Evolutionary conservation across 2,888 invertebrate species (phyloP).

Genomic region (Abrostola triplasia): DNA sequence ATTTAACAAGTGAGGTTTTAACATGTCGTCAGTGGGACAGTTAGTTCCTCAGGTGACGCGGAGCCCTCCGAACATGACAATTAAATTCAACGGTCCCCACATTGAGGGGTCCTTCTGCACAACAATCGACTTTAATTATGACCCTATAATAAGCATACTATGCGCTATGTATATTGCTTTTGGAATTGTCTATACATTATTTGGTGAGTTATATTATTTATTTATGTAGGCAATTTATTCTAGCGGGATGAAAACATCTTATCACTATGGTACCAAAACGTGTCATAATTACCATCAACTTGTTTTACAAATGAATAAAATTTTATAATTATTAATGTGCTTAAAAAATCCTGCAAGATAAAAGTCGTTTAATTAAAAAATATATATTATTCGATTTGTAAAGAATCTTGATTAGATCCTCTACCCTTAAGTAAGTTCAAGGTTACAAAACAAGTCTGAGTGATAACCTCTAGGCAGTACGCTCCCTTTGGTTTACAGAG

Average conservation of each 20-base stretch:
- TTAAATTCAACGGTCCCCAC: constrained; percentile 76
- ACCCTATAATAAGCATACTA: constrained; percentile 90
- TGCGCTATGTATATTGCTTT: constrained; percentile 93
- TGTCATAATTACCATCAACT: too few species aligned
- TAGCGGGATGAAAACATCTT: constrained; percentile 7
- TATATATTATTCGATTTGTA: too few species aligned
- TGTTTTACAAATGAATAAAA: too few species aligned
- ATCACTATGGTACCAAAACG: background rate
- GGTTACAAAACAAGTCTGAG: too few species aligned
- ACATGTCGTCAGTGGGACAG: constrained; percentile 86
- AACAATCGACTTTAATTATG: constrained; percentile 89
- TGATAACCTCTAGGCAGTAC: too few species aligned
- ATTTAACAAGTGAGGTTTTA: constrained; percentile 21
- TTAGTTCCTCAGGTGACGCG: constrained; percentile 87
- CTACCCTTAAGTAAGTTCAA: too few species aligned
- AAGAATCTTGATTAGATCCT: too few species aligned
- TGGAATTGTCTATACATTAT: constrained; percentile 94
- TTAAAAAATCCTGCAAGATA: too few species aligned
- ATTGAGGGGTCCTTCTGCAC: constrained; percentile 86
- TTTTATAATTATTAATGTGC: too few species aligned
- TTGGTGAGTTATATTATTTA: constrained; percentile 89
- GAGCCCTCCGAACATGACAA: constrained; percentile 80
- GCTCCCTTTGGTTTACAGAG: too few species aligned
- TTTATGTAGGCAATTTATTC: constrained; percentile 3
- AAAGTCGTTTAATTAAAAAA: too few species aligned